Evolutionary conservation across 2,888 invertebrate species (phyloP).

Genomic region (Cerastoderma edule): DNA sequence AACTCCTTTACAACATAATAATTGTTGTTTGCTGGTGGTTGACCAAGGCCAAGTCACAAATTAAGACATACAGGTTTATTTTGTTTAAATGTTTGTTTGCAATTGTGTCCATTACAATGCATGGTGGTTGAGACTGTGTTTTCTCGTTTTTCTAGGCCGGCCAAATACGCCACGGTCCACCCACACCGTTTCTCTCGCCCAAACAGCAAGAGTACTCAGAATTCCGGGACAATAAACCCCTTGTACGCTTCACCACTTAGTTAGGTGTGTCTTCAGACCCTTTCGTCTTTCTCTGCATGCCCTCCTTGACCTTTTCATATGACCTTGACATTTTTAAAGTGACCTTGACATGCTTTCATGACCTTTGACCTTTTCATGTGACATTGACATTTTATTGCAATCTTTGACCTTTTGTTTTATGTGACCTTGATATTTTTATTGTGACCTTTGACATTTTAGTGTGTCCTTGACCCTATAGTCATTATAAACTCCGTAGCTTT

Average conservation of each 20-base stretch:
- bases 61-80: too few species aligned
- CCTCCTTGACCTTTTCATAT: constrained; percentile 11
- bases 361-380: too few species aligned
- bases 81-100: neutral
- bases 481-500: too few species aligned
- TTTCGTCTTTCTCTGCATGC: constrained; percentile 13
- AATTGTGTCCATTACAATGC: constrained; percentile 4
- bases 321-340: neutral
- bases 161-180: constrained; percentile 74
- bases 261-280: constrained; percentile 47
- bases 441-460: too few species aligned
- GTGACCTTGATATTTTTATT: too few species aligned
- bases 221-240: constrained; percentile 64
- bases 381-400: too few species aligned
- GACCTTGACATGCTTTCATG: too few species aligned
- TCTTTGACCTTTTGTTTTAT: too few species aligned
- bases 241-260: constrained; percentile 72
- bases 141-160: constrained; percentile 75
- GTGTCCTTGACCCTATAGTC: too few species aligned
- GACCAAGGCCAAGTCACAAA: neutral
- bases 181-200: constrained; percentile 78
- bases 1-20: too few species aligned
- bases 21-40: too few species aligned
- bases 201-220: constrained; percentile 79
- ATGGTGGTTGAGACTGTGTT: constrained; percentile 33